Conservation (phyloP, 2,888 invertebrate genomes). For the Athetis lepigone region DNA sequence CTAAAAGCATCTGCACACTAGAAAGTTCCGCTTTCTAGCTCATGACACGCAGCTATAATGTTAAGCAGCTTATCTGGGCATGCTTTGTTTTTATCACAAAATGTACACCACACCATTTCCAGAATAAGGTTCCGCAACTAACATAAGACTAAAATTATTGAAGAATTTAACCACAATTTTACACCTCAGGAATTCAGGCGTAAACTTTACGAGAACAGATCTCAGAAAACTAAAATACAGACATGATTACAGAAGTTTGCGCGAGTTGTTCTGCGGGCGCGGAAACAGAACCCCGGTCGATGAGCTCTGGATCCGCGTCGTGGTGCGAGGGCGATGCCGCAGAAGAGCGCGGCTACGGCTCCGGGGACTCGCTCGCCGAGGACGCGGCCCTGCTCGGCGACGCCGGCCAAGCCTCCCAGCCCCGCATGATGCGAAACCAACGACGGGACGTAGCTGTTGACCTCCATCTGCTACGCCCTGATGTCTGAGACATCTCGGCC, state of each 20-base stretch:
- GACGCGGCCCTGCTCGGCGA: conserved; percentile 85
- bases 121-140: conserved; percentile 18
- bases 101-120: conserved; percentile 12
- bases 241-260: conserved; percentile 84
- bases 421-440: conserved; percentile 77
- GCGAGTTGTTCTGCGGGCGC: conserved; percentile 86
- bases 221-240: conserved; percentile 45
- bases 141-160: not conserved
- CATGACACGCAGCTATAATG: too few relatives aligned
- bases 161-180: not conserved
- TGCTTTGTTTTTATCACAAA: too few relatives aligned
- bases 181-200: not conserved
- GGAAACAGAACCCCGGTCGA: conserved; percentile 84
- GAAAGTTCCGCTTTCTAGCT: too few relatives aligned
- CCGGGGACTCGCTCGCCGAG: conserved; percentile 88
- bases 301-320: conserved; percentile 87
- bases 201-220: conserved; percentile 1
- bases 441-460: conserved; percentile 87
- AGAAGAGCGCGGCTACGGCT: conserved; percentile 89
- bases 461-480: conserved; percentile 86
- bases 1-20: too few relatives aligned
- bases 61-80: conserved; percentile 40
- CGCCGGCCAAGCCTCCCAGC: conserved; percentile 70
- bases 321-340: conserved; percentile 89
- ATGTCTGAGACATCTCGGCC: conserved; percentile 73